phyloP scores from a whole-genome alignment of 2,113 vertebrate species.

The Bubo bubo region DNA sequence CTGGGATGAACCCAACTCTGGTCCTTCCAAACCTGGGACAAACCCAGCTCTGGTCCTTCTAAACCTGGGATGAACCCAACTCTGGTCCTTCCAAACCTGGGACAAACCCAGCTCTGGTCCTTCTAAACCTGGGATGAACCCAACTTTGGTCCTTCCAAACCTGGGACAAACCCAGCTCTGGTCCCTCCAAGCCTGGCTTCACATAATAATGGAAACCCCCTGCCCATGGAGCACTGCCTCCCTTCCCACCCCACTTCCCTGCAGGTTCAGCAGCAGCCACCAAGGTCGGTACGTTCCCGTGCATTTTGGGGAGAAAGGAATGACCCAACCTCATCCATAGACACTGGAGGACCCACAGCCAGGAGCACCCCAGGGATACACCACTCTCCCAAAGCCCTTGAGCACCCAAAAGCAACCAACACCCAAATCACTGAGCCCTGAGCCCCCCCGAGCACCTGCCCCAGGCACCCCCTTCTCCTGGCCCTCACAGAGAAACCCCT shows the following conservation, averaged over 20 bases:
- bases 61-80: too few species aligned
- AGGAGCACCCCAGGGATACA: not conserved
- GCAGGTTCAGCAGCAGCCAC: not conserved
- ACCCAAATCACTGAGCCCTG: not conserved
- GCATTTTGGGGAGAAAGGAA: not conserved
- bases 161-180: too few species aligned
- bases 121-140: not conserved
- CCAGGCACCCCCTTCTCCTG: not conserved
- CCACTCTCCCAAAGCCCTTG: not conserved
- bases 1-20: not conserved
- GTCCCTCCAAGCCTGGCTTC: not conserved
- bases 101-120: not conserved
- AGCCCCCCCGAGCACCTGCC: not conserved
- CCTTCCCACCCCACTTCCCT: not conserved
- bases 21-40: not conserved
- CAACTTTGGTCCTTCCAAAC: not conserved
- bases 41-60: not conserved
- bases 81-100: not conserved
- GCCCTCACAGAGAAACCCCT: not conserved
- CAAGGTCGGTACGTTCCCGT: fast-evolving
- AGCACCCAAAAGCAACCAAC: not conserved
- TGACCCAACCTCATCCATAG: fast-evolving
- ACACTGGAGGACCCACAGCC: not conserved
- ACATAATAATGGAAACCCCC: not conserved
- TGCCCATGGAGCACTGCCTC: fast-evolving